Evolutionary conservation across 2,888 invertebrate genomes (phyloP), one percentile per base, ranked within the genome.

Genomic region (Volucella bombylans): DNA sequence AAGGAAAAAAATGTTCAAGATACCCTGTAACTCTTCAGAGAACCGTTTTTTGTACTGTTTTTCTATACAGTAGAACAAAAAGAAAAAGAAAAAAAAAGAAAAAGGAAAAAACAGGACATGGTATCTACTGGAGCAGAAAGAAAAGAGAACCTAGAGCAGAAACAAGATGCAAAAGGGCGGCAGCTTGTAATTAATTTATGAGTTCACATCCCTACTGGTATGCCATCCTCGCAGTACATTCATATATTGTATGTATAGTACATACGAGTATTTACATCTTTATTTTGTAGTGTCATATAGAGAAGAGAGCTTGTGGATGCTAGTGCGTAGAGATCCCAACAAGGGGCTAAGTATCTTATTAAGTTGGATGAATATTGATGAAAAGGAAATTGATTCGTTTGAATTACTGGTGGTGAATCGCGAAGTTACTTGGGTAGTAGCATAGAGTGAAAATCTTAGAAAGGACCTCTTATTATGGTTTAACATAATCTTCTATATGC

Each of bases 121-220:
- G 73, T 80, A 72, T 73, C 62, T 38, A 18, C 39, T 41, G 12
- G 50, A 18, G 41, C 39, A 68, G 71, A 31, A 64, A 55, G 54
- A 31, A 14, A 15, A 55, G 49, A 18, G 61, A 41, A 72, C 50
- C 72, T 43, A 38, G 54, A 77, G 47, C 65, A n/a, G 64, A 54
- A 77, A 61, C 47, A 38, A 47, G 71, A 65, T 61, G 55, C 77
- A 59, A 67, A 55, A 82, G 71, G 82, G 77, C 67, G 82, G 72
- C 78, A 82, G 67, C 67, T 82, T 67, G 78, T 82, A 82, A 82
- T 82, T 82, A 82, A 82, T 82, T 82, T 82, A 82, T 82, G 72
- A 72, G 62, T 78, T 62, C 67, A 72, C 18, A 31, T 50, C 68
- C 47, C 52, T 14, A 41, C 61, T 67, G 45, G 59, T 50, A 41